phyloP scores from a whole-genome alignment of 2,797 vertebrate species.

The Fistularia commersonii region DNA sequence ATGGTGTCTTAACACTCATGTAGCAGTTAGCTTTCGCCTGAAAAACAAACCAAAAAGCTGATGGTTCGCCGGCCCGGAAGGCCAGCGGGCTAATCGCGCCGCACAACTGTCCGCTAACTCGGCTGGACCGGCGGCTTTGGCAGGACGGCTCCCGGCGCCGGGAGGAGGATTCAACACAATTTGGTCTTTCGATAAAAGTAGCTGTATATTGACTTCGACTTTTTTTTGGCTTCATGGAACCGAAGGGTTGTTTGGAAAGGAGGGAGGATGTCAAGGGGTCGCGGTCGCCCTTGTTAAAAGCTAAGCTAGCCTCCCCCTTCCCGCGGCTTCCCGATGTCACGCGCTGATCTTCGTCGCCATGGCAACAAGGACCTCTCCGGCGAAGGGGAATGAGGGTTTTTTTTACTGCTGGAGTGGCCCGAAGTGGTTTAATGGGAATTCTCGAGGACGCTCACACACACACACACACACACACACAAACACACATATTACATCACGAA shows the following conservation, averaged over 20 bases:
- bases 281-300: too few relatives aligned
- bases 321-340: too few relatives aligned
- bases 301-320: too few relatives aligned
- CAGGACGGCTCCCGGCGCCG: conserved; percentile 45
- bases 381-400: conserved; percentile 41
- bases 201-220: conserved; percentile 74
- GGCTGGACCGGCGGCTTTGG: background rate
- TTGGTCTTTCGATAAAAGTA: conserved; percentile 80
- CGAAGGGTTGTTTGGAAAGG: conserved; percentile 12
- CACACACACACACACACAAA: conserved; percentile 13
- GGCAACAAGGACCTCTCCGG: conserved; percentile 59
- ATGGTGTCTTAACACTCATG: too few relatives aligned
- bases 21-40: too few relatives aligned
- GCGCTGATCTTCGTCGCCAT: conserved; percentile 65
- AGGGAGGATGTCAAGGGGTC: background rate
- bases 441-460: conserved; percentile 30
- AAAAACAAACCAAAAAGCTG: too few relatives aligned
- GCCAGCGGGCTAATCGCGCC: too few relatives aligned
- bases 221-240: conserved; percentile 63
- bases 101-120: too few relatives aligned
- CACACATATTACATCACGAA: conserved; percentile 51
- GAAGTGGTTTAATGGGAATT: conserved; percentile 46
- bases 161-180: conserved; percentile 69
- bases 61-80: too few relatives aligned
- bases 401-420: conserved; percentile 40